Conservation (phyloP, 2,113 vertebrate genomes). For the Chrysemys picta region DNA sequence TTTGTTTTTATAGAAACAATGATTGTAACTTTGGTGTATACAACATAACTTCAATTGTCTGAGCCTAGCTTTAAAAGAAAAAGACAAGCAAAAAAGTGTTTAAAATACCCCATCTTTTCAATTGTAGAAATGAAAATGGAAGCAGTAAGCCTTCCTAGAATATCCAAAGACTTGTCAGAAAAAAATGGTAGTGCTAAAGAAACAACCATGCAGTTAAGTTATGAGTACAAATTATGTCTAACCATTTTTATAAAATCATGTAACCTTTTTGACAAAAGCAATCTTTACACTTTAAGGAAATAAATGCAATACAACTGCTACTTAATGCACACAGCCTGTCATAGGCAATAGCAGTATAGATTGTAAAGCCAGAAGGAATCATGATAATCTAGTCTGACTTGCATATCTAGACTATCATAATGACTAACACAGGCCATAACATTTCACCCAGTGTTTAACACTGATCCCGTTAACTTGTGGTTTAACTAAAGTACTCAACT, state of each 20-base stretch:
- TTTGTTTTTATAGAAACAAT: not conserved
- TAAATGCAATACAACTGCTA: not conserved
- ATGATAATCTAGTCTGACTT: not conserved
- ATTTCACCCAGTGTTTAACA: not conserved
- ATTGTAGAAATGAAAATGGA: not conserved
- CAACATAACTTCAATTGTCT: not conserved
- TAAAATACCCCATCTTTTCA: not conserved
- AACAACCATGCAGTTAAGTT: not conserved
- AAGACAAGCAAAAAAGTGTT: not conserved
- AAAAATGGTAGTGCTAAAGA: not conserved
- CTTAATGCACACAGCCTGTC: not conserved
- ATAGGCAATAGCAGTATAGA: not conserved
- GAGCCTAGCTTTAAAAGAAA: not conserved
- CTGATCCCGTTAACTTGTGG: not conserved
- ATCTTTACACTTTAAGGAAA: not conserved
- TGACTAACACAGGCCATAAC: not conserved
- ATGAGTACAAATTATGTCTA: not conserved
- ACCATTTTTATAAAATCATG: not conserved
- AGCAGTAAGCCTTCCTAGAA: not conserved
- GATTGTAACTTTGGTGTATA: not conserved
- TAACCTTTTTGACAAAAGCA: not conserved
- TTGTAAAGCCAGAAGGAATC: not conserved
- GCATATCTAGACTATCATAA: not conserved
- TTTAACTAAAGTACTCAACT: not conserved
- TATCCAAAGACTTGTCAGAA: not conserved